phyloP scores from a whole-genome alignment of 2,797 vertebrate species.

The Phoeniculus purpureus region DNA sequence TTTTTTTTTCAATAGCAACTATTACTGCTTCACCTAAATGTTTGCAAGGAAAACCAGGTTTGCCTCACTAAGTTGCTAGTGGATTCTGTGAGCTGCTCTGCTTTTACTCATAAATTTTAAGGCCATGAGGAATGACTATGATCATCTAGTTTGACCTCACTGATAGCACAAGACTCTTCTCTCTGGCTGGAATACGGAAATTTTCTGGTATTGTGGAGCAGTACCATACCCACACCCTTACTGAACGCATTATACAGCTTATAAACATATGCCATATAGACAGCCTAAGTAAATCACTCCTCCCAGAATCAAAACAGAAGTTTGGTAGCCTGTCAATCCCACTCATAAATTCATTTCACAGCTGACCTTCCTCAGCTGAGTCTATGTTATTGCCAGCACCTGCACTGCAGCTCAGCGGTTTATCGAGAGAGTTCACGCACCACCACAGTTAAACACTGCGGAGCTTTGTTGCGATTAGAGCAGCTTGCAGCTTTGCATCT shows the following conservation, averaged over 20 bases:
- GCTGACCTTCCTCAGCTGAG: neutral
- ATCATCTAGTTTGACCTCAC: neutral
- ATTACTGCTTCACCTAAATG: neutral
- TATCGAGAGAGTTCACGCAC: neutral
- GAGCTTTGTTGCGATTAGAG: neutral
- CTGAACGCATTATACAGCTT: neutral
- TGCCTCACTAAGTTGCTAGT: neutral
- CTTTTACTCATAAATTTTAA: neutral
- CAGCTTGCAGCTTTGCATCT: neutral
- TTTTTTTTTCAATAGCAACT: neutral
- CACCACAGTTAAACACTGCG: neutral
- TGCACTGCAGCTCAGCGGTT: accelerated
- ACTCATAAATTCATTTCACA: neutral
- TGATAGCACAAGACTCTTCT: neutral
- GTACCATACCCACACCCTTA: neutral
- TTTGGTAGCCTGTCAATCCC: neutral
- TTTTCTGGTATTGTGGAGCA: neutral
- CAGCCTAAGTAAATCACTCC: neutral
- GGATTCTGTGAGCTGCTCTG: neutral
- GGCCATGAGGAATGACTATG: neutral
- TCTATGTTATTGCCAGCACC: neutral
- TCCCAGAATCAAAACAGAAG: neutral
- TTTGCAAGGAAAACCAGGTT: neutral
- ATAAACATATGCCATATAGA: neutral
- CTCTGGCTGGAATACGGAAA: neutral